Evolutionary conservation across 2,888 invertebrate genomes (phyloP).

Genomic region (Lycia hirtaria): DNA sequence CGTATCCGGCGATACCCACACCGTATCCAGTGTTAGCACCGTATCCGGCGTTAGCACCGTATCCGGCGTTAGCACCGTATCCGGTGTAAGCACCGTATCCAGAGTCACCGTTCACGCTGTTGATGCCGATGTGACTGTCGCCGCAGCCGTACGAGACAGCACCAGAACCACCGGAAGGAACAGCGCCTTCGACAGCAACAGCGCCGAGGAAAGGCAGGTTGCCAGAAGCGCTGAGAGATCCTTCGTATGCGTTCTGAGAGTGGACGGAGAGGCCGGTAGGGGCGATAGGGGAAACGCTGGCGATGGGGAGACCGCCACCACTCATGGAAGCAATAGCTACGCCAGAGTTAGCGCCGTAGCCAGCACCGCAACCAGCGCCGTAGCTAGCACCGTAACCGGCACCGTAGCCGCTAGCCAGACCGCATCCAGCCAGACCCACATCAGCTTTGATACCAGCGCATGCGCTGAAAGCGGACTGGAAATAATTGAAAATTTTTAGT

Average conservation of each 20-base stretch:
- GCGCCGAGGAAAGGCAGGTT: constrained; percentile 53
- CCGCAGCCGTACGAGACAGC: constrained; percentile 60
- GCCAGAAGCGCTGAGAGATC: constrained; percentile 47
- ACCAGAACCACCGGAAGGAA: constrained; percentile 56
- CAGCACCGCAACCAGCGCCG: constrained; percentile 42
- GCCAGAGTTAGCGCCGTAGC: constrained; percentile 42
- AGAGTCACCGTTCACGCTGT: constrained; percentile 32
- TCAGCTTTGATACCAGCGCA: not conserved
- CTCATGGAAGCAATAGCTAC: constrained; percentile 32
- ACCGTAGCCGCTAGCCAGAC: constrained; percentile 17
- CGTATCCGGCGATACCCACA: constrained; percentile 40
- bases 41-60: not conserved
- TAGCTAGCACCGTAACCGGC: constrained; percentile 39
- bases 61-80: constrained; percentile 34
- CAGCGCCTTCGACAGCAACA: constrained; percentile 50
- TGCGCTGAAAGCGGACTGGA: constrained; percentile 34
- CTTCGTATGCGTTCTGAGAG: constrained; percentile 54
- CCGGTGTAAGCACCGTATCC: too few relatives aligned
- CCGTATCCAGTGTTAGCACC: not conserved
- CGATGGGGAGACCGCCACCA: constrained; percentile 45
- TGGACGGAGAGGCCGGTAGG: constrained; percentile 53
- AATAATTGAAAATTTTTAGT: constrained; percentile 10
- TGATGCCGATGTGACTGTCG: constrained; percentile 48
- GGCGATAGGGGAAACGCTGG: constrained; percentile 50
- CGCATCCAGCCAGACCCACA: constrained; percentile 17